Conservation (phyloP, 2,888 invertebrate species). For the Synanthedon tipuliformis region DNA sequence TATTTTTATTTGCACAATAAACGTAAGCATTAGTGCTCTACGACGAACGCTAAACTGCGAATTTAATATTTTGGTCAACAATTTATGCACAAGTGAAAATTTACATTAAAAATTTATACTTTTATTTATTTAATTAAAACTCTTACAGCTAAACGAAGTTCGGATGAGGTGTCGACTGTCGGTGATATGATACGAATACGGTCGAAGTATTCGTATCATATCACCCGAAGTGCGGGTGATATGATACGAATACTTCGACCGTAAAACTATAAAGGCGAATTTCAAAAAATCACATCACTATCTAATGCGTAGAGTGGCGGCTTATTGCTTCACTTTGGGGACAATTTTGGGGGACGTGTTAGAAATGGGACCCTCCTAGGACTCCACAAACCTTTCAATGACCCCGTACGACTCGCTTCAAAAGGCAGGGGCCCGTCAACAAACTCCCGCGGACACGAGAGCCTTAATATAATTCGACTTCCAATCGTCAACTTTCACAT, state of each 20-base stretch:
- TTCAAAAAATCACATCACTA: conserved; percentile 16
- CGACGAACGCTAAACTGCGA: conserved; percentile 42
- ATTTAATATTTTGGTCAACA: conserved; percentile 38
- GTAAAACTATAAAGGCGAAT: conserved; percentile 27
- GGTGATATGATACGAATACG: conserved; percentile 14
- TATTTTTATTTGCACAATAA: conserved; percentile 35
- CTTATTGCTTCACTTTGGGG: neutral
- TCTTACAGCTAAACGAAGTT: conserved; percentile 33
- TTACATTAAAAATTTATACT: conserved; percentile 31
- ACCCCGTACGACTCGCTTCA: no score
- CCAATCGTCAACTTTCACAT: no score
- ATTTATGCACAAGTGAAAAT: conserved; percentile 41
- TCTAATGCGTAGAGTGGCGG: conserved; percentile 2
- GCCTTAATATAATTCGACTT: no score
- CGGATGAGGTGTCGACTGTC: conserved; percentile 32
- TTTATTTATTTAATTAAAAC: conserved; percentile 5
- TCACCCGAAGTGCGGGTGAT: no score
- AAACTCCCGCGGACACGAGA: no score
- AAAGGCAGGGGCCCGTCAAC: no score
- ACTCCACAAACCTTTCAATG: no score
- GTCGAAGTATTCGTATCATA: no score
- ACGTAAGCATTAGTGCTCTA: conserved; percentile 49
- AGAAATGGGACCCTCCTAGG: no score
- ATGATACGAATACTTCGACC: conserved; percentile 14
- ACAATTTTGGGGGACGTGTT: no score